Evolutionary conservation across 37 sponge, comb jelly and placozoan genomes (phyloP), one percentile per base, ranked within the genome.

Genomic region (Beroe forskalii): DNA sequence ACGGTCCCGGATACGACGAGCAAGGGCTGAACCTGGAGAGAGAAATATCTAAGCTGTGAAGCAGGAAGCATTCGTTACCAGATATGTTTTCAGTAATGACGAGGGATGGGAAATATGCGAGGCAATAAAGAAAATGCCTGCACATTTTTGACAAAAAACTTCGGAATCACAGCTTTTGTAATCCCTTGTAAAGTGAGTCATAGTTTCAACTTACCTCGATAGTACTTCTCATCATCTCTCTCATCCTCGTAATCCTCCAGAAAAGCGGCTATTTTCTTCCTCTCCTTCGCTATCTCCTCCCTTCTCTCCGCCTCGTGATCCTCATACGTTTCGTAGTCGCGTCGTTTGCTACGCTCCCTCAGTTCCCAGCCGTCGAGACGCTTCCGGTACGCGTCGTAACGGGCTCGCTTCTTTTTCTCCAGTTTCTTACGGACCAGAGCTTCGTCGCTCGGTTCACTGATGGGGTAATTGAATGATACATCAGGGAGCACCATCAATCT

Each of bases 181-280:
- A n/a, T n/a, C n/a, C n/a, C n/a, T n/a, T n/a, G n/a, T n/a, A n/a
- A n/a, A n/a, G n/a, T n/a, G n/a, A n/a, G n/a, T n/a, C n/a, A n/a
- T n/a, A n/a, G n/a, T n/a, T n/a, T n/a, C n/a, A 3, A 8, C 91
- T 28, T 86, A 96, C 95, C 90, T 95, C 86, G 12, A 89, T 98
- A 98, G 90, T 96, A 96, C 67, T 91, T 91, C 40, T 93, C 91
- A 72, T 98, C 99, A 91, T 98, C 95, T 69, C 94, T 93, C 0
- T 94, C 96, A 83, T 98, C 99, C 89, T 98, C 95, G 55, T 98
- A 98, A 32, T 95, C 95, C 37, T 91, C 94, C 22, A 98, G 83
- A 55, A 95, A 95, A n/a, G 48, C 86, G 6, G 60, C 62, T 4
- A 80, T 43, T n/a, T 91, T 55, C 91, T 83, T 76, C 62, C 83